Base-by-base conservation (phyloP, 2,888 invertebrate genomes). In the Lepidocyrtinus sp. region DNA sequence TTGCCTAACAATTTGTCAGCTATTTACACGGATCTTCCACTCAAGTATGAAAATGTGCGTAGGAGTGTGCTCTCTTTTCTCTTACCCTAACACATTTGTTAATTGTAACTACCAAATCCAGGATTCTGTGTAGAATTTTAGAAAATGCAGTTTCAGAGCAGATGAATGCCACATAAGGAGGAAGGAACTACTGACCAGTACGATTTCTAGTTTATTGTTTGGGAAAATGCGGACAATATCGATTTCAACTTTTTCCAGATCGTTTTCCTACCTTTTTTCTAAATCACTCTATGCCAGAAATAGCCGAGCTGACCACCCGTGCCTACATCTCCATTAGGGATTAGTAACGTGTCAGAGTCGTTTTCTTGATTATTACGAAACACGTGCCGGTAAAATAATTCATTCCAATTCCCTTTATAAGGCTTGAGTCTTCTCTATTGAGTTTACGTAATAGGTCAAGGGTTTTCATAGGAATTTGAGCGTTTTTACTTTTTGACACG, bases 251-350 rank as follows among this genome's bases (percentile, higher is more conserved):
- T 63, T 59, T 22, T 36, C n/a, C 27, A 50, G 50, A 36, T 77
- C 80, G 72, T 82, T 82, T 79, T 82, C 82, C 82, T 82, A 80
- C 82, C 82, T 82, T 80, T 82, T 80, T 75, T 75, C 63, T 61
- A 67, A 75, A 55, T 64, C 67, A 70, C 72, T 59, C 73, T 65
- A 70, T 62, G 55, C 55, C 17, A n/a, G 55, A 55, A 55, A 55
- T 55, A 55, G 12, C 12, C 12, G 55, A n/a, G 55, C 5, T 83
- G 85, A 77, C 85, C 85, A 85, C 85, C 85, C 85, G 85, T 85
- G 71, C 83, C 82, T 83, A 82, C 84, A 82, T 81, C 82, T 85
- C 84, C 85, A 24, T 69, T 55, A 55, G 82, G 85, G 84, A 85
- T 85, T 83, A 84, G 71, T 78, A 73, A 80, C 45, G 77, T 81